Conservation (phyloP, 2,113 vertebrate genomes). For the Holacanthus passer region DNA sequence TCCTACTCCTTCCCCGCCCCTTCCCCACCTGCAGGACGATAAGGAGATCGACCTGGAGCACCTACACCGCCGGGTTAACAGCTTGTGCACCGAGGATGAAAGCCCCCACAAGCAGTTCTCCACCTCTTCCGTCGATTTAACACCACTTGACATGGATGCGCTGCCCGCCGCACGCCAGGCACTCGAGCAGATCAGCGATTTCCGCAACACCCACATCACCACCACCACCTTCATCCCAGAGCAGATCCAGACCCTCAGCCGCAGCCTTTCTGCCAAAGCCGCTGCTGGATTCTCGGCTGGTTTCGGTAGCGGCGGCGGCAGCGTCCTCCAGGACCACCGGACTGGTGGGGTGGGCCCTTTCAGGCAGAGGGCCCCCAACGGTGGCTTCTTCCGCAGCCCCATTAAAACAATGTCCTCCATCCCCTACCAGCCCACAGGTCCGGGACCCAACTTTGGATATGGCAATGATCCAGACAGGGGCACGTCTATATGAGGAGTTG, state of each 20-base stretch:
- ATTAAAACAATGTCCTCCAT: constrained; percentile 99
- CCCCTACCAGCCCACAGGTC: constrained; percentile 96
- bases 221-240: constrained; percentile 99
- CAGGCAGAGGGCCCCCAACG: constrained; percentile 97
- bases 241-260: constrained; percentile 99
- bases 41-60: constrained; percentile 99
- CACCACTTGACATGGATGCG: constrained; percentile 98
- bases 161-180: constrained; percentile 97
- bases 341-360: constrained; percentile 92
- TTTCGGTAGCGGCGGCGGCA: constrained; percentile 86
- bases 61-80: constrained; percentile 99
- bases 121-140: constrained; percentile 98
- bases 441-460: constrained; percentile 96
- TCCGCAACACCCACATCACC: constrained; percentile 99
- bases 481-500: constrained; percentile 93
- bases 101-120: constrained; percentile 99
- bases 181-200: constrained; percentile 99
- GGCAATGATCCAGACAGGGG: constrained; percentile 98
- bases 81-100: constrained; percentile 99
- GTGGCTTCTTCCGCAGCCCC: constrained; percentile 98
- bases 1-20: constrained; percentile 47
- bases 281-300: constrained; percentile 92
- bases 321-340: constrained; percentile 93
- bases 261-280: constrained; percentile 97
- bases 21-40: constrained; percentile 90